Evolutionary conservation across 2,888 invertebrate genomes (phyloP).

Genomic region (Dioctria linearis): DNA sequence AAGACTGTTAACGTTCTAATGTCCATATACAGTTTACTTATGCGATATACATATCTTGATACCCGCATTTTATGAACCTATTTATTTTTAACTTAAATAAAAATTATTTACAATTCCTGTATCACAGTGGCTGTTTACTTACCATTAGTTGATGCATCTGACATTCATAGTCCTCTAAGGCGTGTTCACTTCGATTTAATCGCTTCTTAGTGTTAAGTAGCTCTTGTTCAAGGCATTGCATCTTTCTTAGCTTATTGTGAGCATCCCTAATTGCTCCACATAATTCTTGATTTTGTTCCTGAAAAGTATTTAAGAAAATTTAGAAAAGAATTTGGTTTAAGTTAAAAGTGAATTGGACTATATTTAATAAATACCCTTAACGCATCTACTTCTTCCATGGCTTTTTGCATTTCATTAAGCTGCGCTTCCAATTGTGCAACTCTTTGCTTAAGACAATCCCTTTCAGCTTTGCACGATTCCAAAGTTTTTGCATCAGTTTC

Average conservation of each 20-base stretch:
- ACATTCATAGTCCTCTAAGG: constrained; percentile 64
- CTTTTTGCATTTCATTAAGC: background rate
- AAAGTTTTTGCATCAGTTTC: background rate
- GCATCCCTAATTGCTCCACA: constrained; percentile 30
- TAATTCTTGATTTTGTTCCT: constrained; percentile 52
- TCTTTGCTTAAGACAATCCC: background rate
- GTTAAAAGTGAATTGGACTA: background rate
- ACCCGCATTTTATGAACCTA: constrained; percentile 57
- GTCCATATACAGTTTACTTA: constrained; percentile 50
- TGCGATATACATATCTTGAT: constrained; percentile 24
- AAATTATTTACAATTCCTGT: constrained; percentile 46
- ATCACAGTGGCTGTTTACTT: constrained; percentile 57
- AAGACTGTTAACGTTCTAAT: constrained; percentile 54
- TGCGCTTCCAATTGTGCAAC: constrained; percentile 7
- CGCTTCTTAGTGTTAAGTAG: constrained; percentile 30
- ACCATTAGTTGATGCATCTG: constrained; percentile 64
- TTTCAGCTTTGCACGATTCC: background rate
- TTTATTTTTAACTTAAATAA: constrained; percentile 59
- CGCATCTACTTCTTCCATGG: background rate
- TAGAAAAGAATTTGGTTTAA: background rate
- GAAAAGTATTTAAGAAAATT: background rate
- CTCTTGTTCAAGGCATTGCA: constrained; percentile 37
- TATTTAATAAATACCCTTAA: background rate
- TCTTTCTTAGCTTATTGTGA: constrained; percentile 1
- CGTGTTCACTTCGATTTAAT: constrained; percentile 60